phyloP scores from a whole-genome alignment of 2,888 invertebrate species.

The Caenorhabditis virilis region DNA sequence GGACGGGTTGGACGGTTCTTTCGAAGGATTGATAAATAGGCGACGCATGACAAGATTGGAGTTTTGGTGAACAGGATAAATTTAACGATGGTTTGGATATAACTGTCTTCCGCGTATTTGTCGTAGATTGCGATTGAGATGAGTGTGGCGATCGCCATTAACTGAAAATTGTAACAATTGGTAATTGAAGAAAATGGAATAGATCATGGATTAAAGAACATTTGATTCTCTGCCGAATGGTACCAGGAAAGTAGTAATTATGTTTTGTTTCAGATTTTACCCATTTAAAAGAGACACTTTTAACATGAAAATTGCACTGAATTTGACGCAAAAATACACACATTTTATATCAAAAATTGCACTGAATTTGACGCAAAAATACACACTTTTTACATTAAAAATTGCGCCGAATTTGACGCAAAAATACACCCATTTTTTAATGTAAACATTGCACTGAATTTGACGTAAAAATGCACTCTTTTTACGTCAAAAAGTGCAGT shows the following conservation, averaged over 20 bases:
- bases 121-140: neutral
- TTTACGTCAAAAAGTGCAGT: neutral
- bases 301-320: neutral
- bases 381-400: neutral
- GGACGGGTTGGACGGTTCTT: slow-evolving; percentile 9
- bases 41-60: neutral
- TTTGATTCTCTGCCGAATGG: too few species aligned
- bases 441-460: too few species aligned
- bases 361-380: too few species aligned
- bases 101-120: neutral
- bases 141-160: neutral
- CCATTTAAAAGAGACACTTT: neutral
- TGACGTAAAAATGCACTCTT: neutral
- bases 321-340: neutral
- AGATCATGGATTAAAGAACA: too few species aligned
- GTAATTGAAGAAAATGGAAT: too few species aligned
- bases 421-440: too few species aligned
- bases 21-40: neutral
- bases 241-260: neutral
- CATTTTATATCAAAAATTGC: too few species aligned
- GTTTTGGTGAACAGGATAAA: neutral
- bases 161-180: neutral
- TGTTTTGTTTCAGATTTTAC: neutral
- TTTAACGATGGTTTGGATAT: neutral
- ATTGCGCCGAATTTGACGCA: too few species aligned